These are phyloP conservation scores for Petrolisthes manimaculis DNA, from an alignment of 2,888 invertebrate species.

Conservation along the genomic window DNA sequence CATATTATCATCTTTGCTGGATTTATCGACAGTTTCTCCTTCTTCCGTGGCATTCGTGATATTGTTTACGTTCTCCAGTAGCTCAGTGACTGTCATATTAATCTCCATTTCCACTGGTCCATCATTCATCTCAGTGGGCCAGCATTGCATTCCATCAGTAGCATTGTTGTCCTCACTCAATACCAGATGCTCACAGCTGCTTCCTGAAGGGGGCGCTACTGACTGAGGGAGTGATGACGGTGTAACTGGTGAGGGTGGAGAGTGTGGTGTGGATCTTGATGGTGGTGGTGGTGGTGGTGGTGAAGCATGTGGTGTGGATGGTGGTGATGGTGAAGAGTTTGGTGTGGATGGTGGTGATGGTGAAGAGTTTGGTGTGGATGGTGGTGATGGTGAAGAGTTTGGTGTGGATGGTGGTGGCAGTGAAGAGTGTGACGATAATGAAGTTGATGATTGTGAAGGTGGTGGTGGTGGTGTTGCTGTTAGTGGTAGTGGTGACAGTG, in stretches of 20 bases:
- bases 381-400: background rate
- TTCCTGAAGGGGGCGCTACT: background rate
- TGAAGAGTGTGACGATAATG: background rate
- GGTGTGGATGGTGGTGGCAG: background rate
- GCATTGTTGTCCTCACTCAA: background rate
- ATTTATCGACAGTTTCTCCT: background rate
- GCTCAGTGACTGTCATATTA: background rate
- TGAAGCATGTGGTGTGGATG: background rate
- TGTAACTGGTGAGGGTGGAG: background rate
- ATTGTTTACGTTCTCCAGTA: background rate
- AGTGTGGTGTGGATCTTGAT: background rate
- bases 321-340: background rate
- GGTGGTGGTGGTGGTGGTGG: background rate
- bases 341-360: background rate
- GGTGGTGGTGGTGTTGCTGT: constrained; percentile 12
- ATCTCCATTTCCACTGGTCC: background rate
- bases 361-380: background rate
- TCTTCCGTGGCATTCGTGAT: background rate
- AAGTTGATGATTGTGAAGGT: background rate
- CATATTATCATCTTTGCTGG: background rate
- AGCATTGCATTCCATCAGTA: too few species aligned
- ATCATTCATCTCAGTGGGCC: background rate
- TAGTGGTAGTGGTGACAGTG: background rate
- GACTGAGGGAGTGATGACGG: background rate
- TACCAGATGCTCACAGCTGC: background rate